phyloP scores from a whole-genome alignment of 2,888 invertebrate genomes.

The Agonopterix alstromeriana region DNA sequence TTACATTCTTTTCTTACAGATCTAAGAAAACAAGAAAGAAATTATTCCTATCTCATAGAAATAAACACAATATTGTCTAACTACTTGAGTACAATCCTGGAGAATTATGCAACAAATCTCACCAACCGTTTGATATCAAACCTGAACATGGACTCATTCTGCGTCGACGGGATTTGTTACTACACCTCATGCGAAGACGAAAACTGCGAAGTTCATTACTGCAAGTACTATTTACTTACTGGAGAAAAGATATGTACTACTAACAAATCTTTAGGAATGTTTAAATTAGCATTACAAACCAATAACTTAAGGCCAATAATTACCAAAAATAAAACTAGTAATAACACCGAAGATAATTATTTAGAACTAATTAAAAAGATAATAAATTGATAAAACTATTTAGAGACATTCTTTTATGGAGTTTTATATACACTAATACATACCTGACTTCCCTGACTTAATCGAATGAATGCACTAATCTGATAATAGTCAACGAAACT shows the following conservation, averaged over 20 bases:
- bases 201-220: slow-evolving; percentile 30
- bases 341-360: slow-evolving; percentile 31
- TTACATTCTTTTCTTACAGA: slow-evolving; percentile 17
- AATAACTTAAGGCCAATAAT: slow-evolving; percentile 13
- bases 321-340: slow-evolving; percentile 7
- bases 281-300: slow-evolving; percentile 13
- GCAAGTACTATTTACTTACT: slow-evolving; percentile 38
- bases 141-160: slow-evolving; percentile 34
- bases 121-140: slow-evolving; percentile 36
- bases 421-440: too few relatives aligned
- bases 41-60: slow-evolving; percentile 14
- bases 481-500: too few relatives aligned
- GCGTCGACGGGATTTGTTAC: slow-evolving; percentile 40
- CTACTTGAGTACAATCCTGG: slow-evolving; percentile 29
- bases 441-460: too few relatives aligned
- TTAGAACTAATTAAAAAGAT: slow-evolving; percentile 28
- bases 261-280: slow-evolving; percentile 15
- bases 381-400: slow-evolving; percentile 18
- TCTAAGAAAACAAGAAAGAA: slow-evolving; percentile 15
- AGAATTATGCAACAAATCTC: slow-evolving; percentile 33
- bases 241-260: slow-evolving; percentile 29
- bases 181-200: slow-evolving; percentile 32
- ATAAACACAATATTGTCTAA: slow-evolving; percentile 23
- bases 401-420: too few relatives aligned
- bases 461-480: too few relatives aligned